Evolutionary conservation across 2,888 invertebrate species (phyloP).

Genomic region (Cenopis cana): DNA sequence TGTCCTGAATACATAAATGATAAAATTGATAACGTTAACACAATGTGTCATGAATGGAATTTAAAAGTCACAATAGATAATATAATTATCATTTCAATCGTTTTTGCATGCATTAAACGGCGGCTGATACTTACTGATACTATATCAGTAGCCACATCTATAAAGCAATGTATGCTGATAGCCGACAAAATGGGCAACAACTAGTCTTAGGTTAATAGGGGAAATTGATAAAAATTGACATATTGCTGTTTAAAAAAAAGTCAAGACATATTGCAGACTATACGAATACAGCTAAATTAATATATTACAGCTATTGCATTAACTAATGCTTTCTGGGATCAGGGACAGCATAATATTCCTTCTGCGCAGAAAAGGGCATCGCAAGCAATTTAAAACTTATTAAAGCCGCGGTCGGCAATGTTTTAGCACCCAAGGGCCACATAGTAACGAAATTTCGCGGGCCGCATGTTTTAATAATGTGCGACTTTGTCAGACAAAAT

Average conservation of each 20-base stretch:
- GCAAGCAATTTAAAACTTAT: too few relatives aligned
- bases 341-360: too few relatives aligned
- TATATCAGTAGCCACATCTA: slow-evolving; percentile 33
- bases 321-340: too few relatives aligned
- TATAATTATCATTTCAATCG: slow-evolving; percentile 25
- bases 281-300: too few relatives aligned
- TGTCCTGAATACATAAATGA: background rate
- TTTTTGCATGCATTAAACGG: slow-evolving; percentile 27
- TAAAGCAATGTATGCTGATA: slow-evolving; percentile 30
- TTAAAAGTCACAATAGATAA: slow-evolving; percentile 14
- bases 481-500: too few relatives aligned
- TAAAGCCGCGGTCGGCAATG: too few relatives aligned
- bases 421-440: too few relatives aligned
- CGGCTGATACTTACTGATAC: slow-evolving; percentile 24
- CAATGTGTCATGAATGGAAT: slow-evolving; percentile 7
- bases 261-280: too few relatives aligned
- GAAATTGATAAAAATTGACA: background rate
- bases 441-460: too few relatives aligned
- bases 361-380: too few relatives aligned
- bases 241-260: background rate
- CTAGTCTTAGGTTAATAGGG: slow-evolving; percentile 7
- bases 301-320: too few relatives aligned
- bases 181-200: background rate
- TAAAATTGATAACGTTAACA: background rate
- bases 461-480: too few relatives aligned